A percentile compares a stretch with the other conserved stretches of the same genome.
phyloP scores from a whole-genome alignment of 2,797 vertebrate genomes.

The Thripadectes ignobilis region DNA sequence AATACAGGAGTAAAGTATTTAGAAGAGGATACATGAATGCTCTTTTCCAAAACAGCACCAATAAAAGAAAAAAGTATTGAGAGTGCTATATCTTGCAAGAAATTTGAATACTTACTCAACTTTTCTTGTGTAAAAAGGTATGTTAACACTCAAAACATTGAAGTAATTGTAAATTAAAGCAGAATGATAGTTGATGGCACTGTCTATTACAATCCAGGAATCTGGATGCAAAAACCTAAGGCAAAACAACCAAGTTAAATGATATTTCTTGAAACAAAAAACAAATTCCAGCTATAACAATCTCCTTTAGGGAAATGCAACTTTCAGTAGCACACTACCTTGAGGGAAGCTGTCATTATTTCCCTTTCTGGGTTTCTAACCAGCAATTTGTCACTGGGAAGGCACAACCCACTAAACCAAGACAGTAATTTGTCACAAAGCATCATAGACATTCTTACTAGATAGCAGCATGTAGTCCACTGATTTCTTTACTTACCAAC shows the following conservation, averaged over 20 bases:
- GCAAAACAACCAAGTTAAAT: not conserved
- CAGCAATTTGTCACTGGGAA: slow-evolving; percentile 34
- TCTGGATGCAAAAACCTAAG: not conserved
- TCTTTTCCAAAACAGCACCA: not conserved
- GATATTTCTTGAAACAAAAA: not conserved
- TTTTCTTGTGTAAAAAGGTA: not conserved
- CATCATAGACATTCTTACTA: not conserved
- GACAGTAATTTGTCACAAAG: slow-evolving; percentile 35
- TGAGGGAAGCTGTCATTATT: not conserved
- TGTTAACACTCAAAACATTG: not conserved
- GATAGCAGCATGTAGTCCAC: not conserved
- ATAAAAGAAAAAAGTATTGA: not conserved
- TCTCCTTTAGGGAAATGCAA: not conserved
- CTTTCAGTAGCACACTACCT: not conserved
- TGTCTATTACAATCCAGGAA: not conserved
- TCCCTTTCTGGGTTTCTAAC: not conserved
- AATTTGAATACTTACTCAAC: not conserved
- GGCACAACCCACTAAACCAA: not conserved
- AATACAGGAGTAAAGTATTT: not conserved
- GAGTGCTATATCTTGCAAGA: not conserved
- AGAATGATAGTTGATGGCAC: not conserved
- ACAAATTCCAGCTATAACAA: not conserved
- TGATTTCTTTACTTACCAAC: not conserved
- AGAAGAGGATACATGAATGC: not conserved
- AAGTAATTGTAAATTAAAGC: not conserved